Evolutionary conservation across 64 coral and sea anemone genomes (phyloP), one percentile per base, ranked within the genome.

Genomic region (Montipora sp.): DNA sequence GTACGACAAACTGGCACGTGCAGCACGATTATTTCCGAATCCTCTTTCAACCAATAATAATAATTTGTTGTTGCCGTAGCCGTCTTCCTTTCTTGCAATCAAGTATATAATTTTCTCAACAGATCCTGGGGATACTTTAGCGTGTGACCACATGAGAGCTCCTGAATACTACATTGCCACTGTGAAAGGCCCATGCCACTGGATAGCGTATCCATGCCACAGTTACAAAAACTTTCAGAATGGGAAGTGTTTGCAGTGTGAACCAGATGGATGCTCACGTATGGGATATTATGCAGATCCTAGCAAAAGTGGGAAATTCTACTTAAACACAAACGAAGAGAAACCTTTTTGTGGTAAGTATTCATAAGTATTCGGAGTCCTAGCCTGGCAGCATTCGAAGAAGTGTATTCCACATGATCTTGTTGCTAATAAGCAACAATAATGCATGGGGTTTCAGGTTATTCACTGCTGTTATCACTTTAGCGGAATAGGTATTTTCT

Each of bases 271-370:
- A 49, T 93, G 91, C 49, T 75, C 91, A 14, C 21, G 2, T 21
- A 71, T 93, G 70, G 91, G 91, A 2, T 92, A 87, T 48, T 12
- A 67, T 57, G 91, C 91, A 19, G 75, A 88, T 48, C 19, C 6
- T 0, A 80, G 48, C 6, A 48, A 73, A 70, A 50, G 23, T 5
- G 91, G 91, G 22, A 44, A 27, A 18, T 93, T 93, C 65, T 93
- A 53, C 16, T 59, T 93, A 19, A 70, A 88, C 7, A 93, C 91
- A 71, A 68, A 23, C 45, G 4, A 15, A 5, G 1, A 71, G 48
- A 3, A 75, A 80, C 91, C 75, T 2, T 93, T 93, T 71, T 93
- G 91, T 13, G 83, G 91, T 93, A 43, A 71, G 91, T 73, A 11
- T 0, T 57, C 5, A 1, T 6, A 7, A 57, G 53, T 11, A 57